phyloP scores from a whole-genome alignment of 2,888 invertebrate species.

The Prionchulus punctatus region DNA sequence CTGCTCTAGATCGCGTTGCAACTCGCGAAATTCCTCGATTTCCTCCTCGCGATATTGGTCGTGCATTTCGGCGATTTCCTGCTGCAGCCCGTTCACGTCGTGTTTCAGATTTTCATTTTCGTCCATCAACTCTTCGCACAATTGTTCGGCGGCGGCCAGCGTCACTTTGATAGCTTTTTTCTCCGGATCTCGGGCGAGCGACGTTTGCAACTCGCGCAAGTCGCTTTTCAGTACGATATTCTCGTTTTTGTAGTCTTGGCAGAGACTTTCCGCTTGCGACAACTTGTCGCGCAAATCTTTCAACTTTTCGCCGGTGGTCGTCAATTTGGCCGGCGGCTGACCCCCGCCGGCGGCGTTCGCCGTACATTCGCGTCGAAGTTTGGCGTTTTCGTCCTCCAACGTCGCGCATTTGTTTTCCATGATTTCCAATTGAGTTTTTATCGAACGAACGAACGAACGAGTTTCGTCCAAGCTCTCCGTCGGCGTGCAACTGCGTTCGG shows the following conservation, averaged over 20 bases:
- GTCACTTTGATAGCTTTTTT: too few species aligned
- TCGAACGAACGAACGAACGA: conserved; percentile 9
- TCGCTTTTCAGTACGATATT: conserved; percentile 38
- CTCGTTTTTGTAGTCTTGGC: conserved; percentile 13
- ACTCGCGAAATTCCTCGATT: conserved; percentile 79
- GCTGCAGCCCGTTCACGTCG: conserved; percentile 76
- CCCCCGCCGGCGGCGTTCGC: conserved; percentile 4
- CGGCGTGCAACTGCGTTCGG: conserved; percentile 24
- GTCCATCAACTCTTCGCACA: conserved; percentile 83
- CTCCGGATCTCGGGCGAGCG: too few species aligned
- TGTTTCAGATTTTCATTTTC: conserved; percentile 87
- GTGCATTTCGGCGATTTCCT: conserved; percentile 88
- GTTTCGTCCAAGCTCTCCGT: conserved; percentile 13
- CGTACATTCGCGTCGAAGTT: conserved; percentile 6
- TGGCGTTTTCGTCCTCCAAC: conserved; percentile 14
- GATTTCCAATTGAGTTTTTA: conserved; percentile 9
- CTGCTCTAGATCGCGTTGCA: conserved; percentile 86
- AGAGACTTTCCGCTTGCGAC: conserved; percentile 14
- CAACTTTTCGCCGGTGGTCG: conserved; percentile 9
- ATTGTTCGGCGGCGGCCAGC: conserved; percentile 63
- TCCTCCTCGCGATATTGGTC: conserved; percentile 66
- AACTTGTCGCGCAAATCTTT: conserved; percentile 15
- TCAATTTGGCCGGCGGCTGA: too few species aligned
- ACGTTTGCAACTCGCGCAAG: conserved; percentile 52
- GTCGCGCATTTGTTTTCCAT: conserved; percentile 14